Evolutionary conservation across 2,888 invertebrate species (phyloP).

Genomic region (Torymus texanus): DNA sequence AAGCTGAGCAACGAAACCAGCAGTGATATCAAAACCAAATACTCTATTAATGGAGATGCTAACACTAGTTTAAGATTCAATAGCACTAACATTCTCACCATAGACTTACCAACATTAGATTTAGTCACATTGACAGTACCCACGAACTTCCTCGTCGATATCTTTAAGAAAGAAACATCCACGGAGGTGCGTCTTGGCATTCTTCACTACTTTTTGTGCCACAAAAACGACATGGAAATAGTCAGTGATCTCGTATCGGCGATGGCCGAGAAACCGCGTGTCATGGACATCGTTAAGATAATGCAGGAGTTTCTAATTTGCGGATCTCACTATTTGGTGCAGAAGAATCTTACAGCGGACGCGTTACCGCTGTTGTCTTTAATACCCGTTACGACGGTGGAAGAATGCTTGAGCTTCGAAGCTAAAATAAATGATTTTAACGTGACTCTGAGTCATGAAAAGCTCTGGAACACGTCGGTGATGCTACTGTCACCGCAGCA

Average conservation of each 20-base stretch:
- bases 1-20: slow-evolving; percentile 72
- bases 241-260: slow-evolving; percentile 84
- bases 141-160: slow-evolving; percentile 81
- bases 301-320: slow-evolving; percentile 90
- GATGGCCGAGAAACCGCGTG: slow-evolving; percentile 79
- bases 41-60: slow-evolving; percentile 39
- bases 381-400: slow-evolving; percentile 83
- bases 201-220: slow-evolving; percentile 88
- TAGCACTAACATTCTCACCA: slow-evolving; percentile 59
- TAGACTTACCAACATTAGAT: slow-evolving; percentile 83
- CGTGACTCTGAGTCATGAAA: slow-evolving; percentile 84
- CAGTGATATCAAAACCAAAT: slow-evolving; percentile 44
- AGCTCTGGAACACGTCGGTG: slow-evolving; percentile 87
- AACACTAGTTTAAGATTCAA: slow-evolving; percentile 50
- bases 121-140: slow-evolving; percentile 82
- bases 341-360: slow-evolving; percentile 84
- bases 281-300: slow-evolving; percentile 80
- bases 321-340: slow-evolving; percentile 83
- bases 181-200: slow-evolving; percentile 86
- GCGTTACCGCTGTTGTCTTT: slow-evolving; percentile 82
- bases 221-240: slow-evolving; percentile 84
- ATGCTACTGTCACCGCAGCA: slow-evolving; percentile 90
- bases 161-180: slow-evolving; percentile 82
- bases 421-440: slow-evolving; percentile 79
- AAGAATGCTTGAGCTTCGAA: slow-evolving; percentile 79